Conservation (phyloP, 2,113 vertebrate species). For the Phyllostomus discolor region DNA sequence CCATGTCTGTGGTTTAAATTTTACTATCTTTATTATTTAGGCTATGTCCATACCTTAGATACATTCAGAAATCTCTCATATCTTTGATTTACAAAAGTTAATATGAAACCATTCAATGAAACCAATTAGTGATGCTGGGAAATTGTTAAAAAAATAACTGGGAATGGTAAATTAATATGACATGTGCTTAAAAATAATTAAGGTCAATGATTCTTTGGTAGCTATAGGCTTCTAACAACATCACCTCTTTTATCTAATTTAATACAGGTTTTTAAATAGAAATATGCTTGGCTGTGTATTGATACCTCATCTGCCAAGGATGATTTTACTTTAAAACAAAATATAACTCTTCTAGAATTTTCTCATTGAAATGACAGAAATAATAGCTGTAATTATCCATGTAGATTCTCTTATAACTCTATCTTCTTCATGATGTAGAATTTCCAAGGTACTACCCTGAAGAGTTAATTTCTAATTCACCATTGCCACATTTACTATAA, state of each 20-base stretch:
- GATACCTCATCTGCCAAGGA: background rate
- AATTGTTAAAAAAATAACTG: conserved; percentile 46
- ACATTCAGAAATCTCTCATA: conserved; percentile 62
- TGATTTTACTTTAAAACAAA: background rate
- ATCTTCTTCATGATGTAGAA: background rate
- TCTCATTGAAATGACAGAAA: background rate
- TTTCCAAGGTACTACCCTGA: background rate
- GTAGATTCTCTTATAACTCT: background rate
- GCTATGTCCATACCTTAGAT: conserved; percentile 43
- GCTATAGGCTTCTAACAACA: background rate
- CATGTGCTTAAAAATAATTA: background rate
- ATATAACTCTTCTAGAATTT: background rate
- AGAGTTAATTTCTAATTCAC: background rate
- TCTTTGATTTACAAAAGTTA: conserved; percentile 68
- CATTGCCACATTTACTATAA: background rate
- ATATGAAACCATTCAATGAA: conserved; percentile 9
- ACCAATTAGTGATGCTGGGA: conserved; percentile 41
- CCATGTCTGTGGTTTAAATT: conserved; percentile 7
- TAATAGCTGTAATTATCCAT: background rate
- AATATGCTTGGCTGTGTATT: background rate
- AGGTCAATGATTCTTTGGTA: background rate
- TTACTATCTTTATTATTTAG: conserved; percentile 63
- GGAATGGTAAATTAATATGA: conserved; percentile 29
- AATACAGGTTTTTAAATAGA: background rate
- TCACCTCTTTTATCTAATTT: background rate